Conservation (phyloP, 1,140 invertebrate species). For the Tenebrio molitor region DNA sequence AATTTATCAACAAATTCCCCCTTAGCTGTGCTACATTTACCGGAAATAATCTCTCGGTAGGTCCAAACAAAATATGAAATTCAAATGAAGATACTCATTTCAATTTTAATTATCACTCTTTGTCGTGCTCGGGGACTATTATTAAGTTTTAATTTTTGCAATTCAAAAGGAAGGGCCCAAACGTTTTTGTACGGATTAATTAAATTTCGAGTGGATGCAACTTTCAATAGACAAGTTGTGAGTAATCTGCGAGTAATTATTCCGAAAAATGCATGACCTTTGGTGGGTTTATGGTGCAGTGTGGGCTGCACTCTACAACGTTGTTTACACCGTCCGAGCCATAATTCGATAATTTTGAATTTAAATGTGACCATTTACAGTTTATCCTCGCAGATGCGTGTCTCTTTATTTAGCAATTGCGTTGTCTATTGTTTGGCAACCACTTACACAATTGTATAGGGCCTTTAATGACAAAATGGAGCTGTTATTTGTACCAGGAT, state of each 20-base stretch:
- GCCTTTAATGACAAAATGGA: too few relatives aligned
- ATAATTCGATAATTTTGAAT: too few relatives aligned
- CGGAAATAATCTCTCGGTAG: background rate
- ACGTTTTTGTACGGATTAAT: slow-evolving; percentile 16
- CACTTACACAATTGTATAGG: too few relatives aligned
- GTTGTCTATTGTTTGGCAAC: too few relatives aligned
- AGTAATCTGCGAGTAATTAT: background rate
- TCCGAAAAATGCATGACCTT: background rate
- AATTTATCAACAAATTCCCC: too few relatives aligned
- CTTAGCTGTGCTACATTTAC: background rate
- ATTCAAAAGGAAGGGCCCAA: slow-evolving; percentile 16
- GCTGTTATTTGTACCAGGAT: too few relatives aligned
- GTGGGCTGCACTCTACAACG: too few relatives aligned
- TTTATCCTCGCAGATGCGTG: too few relatives aligned
- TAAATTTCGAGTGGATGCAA: slow-evolving; percentile 4
- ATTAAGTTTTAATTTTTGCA: background rate
- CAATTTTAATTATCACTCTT: slow-evolving; percentile 18
- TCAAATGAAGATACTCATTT: slow-evolving; percentile 17
- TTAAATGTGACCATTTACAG: too few relatives aligned
- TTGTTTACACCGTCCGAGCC: too few relatives aligned
- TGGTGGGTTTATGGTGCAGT: too few relatives aligned
- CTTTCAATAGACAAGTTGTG: background rate
- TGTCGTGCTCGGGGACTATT: background rate
- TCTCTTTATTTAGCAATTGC: too few relatives aligned
- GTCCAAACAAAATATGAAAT: slow-evolving; percentile 18